Base-by-base conservation (phyloP, 2,888 invertebrate species). In the Cataglyphis cursor region DNA sequence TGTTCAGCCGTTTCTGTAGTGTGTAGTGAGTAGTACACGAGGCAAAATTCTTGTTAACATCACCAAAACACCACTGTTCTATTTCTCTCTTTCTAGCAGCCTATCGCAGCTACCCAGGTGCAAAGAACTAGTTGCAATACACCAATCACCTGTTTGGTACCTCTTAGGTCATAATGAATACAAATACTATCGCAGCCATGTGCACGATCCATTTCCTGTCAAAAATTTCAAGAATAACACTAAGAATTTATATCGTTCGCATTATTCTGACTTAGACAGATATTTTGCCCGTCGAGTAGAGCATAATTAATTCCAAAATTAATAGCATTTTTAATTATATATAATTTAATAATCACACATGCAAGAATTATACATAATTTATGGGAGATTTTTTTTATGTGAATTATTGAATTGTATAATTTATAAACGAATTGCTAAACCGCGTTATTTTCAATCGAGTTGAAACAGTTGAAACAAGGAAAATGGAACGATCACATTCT, bases 91-190 rank as follows among this genome's bases (percentile, higher is more conserved):
- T 95, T 95, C 94, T 95, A 94, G 94, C 94, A 94, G 94, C 95
- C 95, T 94, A 94, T 95, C 95, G 95, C 95, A 95, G 94, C 94
- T 94, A 94, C 92, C 94, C 95, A 94, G 94, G 94, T 95, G 94
- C 94, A 94, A 94, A 93, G 92, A 92, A 93, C 86, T 90, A 90
- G 90, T 90, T 87, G 90, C 90, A 93, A 93, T 92, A 94, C 94
- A 94, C 94, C 93, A 94, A 90, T 93, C 93, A 94, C 94, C 94
- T 93, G 93, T 93, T 92, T 91, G 91, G 91, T 93, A 91, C 90
- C 51, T 51, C n/a, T 89, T 93, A 92, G 91, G 90, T 91, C 91
- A 87, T 90, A 92, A 92, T 85, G 86, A 86, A 85, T 89, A 86
- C 86, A 81, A 83, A 87, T 88, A 84, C 83, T 88, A 83, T 83